Base-by-base conservation (phyloP, 2,113 vertebrate genomes). In the Hiodon alosoides region DNA sequence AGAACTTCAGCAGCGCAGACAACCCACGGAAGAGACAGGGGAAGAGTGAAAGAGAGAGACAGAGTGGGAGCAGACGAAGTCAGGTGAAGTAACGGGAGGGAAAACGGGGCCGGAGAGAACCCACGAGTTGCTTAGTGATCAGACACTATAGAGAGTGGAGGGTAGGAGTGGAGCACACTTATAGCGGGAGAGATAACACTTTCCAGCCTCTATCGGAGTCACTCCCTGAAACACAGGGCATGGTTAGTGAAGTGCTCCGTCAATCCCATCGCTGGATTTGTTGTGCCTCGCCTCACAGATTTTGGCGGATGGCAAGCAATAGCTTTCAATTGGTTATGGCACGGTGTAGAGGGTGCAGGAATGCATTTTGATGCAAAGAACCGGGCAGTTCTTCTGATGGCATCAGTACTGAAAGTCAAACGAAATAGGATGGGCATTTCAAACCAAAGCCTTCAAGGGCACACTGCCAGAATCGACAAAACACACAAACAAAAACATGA, bases 201-300 rank as follows among this genome's bases (percentile, higher is more conserved):
- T 47, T 62, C 46, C 47, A 62, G 71, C 64, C 4, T 66, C 64
- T 72, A 50, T 72, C 71, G 51, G 59, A 72, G 71, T 62, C 57
- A 47, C 46, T 61, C 48, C 59, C 48, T 10, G 59, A 31, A 31
- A 31, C 31, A 31, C 31, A 31, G 31, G 31, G 31, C 31, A 31
- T 31, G 31, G 31, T 31, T 31, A 31, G 17, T 46, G 17, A 31
- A 31, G 17, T 47, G 31, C 64, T 11, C 17, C 3, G 31, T 66
- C 64, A 17, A 66, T 66, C 64, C 64, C 64, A 48, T 47, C 64
- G 64, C 64, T 48, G 64, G 64, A 47, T 47, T 66, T 7, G 64
- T 11, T 16, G 64, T 10, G 64, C 13, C 64, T 48, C 64, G 64
- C 64, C 64, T 66, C 64, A 7, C 64, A 66, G 64, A 66, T 66